Base-by-base conservation (phyloP, 2,888 invertebrate genomes). In the Drosophila formosana region DNA sequence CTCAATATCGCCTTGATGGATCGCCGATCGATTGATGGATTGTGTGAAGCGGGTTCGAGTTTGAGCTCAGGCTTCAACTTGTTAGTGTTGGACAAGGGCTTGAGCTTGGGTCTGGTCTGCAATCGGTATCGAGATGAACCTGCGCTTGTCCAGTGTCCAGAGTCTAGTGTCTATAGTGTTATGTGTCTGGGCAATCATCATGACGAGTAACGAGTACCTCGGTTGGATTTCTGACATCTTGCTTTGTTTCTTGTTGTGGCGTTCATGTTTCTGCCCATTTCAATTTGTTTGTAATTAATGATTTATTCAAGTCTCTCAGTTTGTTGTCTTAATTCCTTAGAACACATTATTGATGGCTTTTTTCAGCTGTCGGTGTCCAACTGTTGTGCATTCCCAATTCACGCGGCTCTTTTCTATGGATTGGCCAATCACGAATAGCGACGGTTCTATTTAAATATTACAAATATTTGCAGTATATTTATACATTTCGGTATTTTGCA, bases 171-270 rank as follows among this genome's bases (percentile, higher is more conserved):
- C 18, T 18, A 18, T 18, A 18, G 18, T 18, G 18, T 18, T 18
- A 1, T 1, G 18, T 18, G 39, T 37, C 37, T 80, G 77, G 70
- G 79, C 72, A n/a, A 70, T 75, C 69, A 58, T 70, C 65, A 68
- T 64, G 71, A 72, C 52, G 52, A 61, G 64, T 65, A 67, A 72
- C 52, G 52, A 61, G 64, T 65, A 67, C 64, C 75, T 78, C 74
- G 70, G 79, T 76, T 89, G 78, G 75, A 75, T 87, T 76, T 87
- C 76, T 84, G 89, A 89, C 88, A 87, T 89, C 84, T 89, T 88
- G 77, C 71, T 89, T 81, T 78, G 73, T 80, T 63, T 71, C 66
- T 69, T 57, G 58, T 53, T 69, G 50, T 65, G 57, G 47, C 53
- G 55, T 72, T 72, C 56, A 56, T 55, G 37, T 62, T 56, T 72